These are phyloP conservation scores for Anseranas semipalmata DNA, from an alignment of 2,113 vertebrate genomes.

Conservation along the genomic window DNA sequence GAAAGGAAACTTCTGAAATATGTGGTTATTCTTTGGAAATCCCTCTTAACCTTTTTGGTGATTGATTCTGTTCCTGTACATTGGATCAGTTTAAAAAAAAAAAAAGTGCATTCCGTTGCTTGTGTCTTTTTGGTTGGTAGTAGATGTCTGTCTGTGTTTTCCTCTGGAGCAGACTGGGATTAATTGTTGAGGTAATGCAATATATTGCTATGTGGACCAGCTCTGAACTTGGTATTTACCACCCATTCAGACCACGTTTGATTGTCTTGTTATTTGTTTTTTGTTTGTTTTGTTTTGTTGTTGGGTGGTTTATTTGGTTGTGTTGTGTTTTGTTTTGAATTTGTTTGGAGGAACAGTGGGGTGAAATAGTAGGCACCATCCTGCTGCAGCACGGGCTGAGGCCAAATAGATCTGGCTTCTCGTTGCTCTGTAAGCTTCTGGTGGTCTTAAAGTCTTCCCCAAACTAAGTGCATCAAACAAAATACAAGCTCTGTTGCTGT, in stretches of 20 bases:
- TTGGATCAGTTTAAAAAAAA: neutral
- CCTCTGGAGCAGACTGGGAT: neutral
- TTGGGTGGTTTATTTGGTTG: neutral
- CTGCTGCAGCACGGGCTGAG: neutral
- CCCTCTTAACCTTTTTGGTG: neutral
- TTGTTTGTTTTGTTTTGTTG: neutral
- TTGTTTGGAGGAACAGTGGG: neutral
- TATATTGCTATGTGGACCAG: neutral
- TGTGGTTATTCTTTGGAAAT: neutral
- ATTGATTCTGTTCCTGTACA: neutral
- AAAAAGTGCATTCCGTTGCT: neutral
- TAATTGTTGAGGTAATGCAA: neutral
- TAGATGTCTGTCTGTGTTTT: neutral
- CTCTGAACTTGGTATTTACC: neutral
- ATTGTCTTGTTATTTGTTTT: neutral
- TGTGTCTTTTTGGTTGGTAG: neutral
- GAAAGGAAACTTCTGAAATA: neutral
- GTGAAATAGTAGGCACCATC: neutral
- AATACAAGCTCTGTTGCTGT: neutral
- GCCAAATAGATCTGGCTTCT: neutral
- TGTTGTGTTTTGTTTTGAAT: neutral
- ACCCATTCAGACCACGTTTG: neutral
- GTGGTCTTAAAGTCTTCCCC: neutral
- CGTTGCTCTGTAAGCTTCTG: neutral
- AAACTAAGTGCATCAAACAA: neutral